phyloP scores from a whole-genome alignment of 2,797 vertebrate genomes.

The Aselliscus stoliczkanus region DNA sequence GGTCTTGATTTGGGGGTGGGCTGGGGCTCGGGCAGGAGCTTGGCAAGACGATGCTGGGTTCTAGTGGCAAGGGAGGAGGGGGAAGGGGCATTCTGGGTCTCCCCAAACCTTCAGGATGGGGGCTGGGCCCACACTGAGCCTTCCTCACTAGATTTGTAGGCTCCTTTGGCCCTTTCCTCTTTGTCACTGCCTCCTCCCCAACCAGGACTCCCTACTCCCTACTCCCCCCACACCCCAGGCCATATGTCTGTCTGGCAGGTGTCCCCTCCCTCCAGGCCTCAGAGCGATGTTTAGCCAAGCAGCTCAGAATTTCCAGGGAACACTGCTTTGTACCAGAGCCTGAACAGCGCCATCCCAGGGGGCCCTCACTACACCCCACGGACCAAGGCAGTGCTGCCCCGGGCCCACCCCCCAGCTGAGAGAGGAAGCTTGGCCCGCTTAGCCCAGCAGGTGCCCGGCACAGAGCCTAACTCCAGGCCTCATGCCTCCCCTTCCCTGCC shows the following conservation, averaged over 20 bases:
- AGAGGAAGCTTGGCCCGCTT: neutral
- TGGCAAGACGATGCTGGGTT: neutral
- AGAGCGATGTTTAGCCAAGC: neutral
- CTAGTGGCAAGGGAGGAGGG: accelerated
- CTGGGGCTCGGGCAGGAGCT: too few species aligned
- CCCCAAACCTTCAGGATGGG: neutral
- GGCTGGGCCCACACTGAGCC: neutral
- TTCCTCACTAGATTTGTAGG: neutral
- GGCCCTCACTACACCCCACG: accelerated
- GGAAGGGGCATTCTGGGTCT: neutral
- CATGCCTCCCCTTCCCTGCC: neutral
- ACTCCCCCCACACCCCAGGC: neutral
- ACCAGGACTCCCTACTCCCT: too few species aligned
- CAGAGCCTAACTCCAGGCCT: neutral
- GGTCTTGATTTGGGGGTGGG: conserved; percentile 63
- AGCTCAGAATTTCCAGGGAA: accelerated
- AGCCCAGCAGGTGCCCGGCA: accelerated
- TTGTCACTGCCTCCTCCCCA: neutral
- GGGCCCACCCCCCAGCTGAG: accelerated
- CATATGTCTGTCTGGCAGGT: neutral
- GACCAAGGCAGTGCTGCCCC: accelerated
- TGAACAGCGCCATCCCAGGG: accelerated
- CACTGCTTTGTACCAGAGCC: neutral
- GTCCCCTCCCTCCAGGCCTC: neutral
- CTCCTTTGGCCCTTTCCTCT: neutral